Evolutionary conservation across 2,888 invertebrate genomes (phyloP), one percentile per base, ranked within the genome.

Genomic region (Drosophila prostipennis): DNA sequence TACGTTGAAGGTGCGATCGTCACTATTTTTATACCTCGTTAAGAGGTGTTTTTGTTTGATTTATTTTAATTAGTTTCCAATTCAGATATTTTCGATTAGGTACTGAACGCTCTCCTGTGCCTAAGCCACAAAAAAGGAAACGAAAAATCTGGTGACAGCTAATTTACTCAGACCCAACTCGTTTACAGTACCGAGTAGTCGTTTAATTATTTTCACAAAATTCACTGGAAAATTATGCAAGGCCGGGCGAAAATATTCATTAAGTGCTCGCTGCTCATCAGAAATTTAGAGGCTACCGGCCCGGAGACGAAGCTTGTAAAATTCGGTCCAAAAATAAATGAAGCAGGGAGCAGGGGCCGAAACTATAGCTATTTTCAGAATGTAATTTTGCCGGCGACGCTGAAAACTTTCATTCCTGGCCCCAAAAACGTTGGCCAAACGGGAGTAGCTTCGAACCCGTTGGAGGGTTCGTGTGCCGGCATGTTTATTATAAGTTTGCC

Each of bases 161-260:
- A 55, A 71, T 71, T 71, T 73, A 64, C 65, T 40, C 36, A n/a
- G 46, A 19, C 14, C 37, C 23, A 34, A 16, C 26, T 26, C 23
- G 14, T 37, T 39, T 16, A 26, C 26, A 39, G n/a, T 32, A 32
- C 55, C 36, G 23, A 29, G 64, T 7, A 49, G 40, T 53, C 63
- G 42, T 61, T 85, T 85, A 80, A 85, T 80, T 85, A 80, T 69
- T 79, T 82, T 70, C 39, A 13, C 53, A 67, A 79, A 79, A 72
- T 82, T 54, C 68, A 77, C 80, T 16, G 60, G 65, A 46, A 86
- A 69, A 82, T 69, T 74, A 54, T 68, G 49, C 54, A 40, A 55
- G 74, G 37, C 49, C 45, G n/a, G 43, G 53, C 43, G 59, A 75
- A 67, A 78, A 73, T 83, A 76, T 80, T 80, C 80, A 80, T 80